A percentile compares a stretch with the other conserved stretches of the same genome.
Conservation (phyloP, 2,797 vertebrate species). For the Callimico goeldii region DNA sequence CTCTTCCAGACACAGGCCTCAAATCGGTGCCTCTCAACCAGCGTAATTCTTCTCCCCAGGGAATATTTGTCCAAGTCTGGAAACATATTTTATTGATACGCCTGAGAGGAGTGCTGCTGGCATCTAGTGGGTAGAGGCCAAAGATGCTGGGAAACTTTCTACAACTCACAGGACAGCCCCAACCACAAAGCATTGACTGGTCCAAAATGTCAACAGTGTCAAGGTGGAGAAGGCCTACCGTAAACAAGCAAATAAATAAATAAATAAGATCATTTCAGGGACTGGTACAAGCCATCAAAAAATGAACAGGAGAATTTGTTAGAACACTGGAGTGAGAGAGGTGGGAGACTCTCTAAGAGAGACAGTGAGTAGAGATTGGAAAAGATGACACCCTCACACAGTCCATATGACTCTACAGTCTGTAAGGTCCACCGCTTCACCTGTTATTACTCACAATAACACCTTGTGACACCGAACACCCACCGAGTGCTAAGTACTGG, state of each 20-base stretch:
- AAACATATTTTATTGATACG: neutral
- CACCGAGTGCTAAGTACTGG: neutral
- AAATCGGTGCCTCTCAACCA: neutral
- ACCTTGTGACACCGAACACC: neutral
- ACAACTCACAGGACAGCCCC: neutral
- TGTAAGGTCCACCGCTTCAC: fast-evolving
- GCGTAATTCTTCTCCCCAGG: fast-evolving
- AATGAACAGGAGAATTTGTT: neutral
- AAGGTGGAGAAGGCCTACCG: neutral
- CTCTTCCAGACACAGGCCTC: neutral
- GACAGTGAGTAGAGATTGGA: neutral
- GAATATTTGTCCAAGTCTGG: neutral
- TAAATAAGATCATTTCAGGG: neutral
- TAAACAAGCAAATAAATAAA: neutral
- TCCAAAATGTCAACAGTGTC: neutral
- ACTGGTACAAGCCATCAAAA: neutral
- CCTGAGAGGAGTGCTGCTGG: neutral
- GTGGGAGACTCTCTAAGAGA: neutral
- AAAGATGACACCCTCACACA: neutral
- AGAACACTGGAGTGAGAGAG: neutral
- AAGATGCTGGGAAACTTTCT: neutral
- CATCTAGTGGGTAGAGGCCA: neutral
- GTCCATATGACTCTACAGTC: no score
- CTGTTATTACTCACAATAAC: neutral
- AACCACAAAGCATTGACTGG: neutral